Percentiles rank a stretch among this genome's conserved stretches.
phyloP scores from a whole-genome alignment of 2,888 invertebrate species.

The Tachystola acroxantha region DNA sequence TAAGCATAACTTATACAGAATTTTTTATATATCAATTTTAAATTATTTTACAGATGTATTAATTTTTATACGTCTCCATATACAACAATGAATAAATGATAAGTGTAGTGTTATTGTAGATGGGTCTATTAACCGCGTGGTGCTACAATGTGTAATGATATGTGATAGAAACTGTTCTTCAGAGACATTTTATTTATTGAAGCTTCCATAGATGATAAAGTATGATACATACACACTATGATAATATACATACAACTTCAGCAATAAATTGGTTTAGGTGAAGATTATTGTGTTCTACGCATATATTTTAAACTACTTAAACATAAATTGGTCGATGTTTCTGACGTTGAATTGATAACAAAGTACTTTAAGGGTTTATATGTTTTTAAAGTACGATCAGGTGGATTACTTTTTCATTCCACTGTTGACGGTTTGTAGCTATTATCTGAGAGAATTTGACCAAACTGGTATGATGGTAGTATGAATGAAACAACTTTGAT shows the following conservation, averaged over 20 bases:
- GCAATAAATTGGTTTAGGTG: conserved; percentile 67
- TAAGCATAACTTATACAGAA: conserved; percentile 72
- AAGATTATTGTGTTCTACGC: conserved; percentile 48
- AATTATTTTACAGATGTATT: conserved; percentile 77
- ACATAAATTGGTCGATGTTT: conserved; percentile 41
- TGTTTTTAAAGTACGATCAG: too few species aligned
- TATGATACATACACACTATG: conserved; percentile 57
- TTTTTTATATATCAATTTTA: conserved; percentile 73
- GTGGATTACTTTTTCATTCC: too few species aligned
- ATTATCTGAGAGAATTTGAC: background rate
- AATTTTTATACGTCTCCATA: conserved; percentile 76
- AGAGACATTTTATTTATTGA: conserved; percentile 77
- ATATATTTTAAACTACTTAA: conserved; percentile 23
- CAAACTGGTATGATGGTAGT: background rate
- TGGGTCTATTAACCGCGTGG: conserved; percentile 77
- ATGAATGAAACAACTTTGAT: too few species aligned
- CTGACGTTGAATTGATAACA: conserved; percentile 55
- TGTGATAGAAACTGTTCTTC: conserved; percentile 76
- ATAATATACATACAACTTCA: conserved; percentile 44
- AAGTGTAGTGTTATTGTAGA: conserved; percentile 65
- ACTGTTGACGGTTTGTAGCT: conserved; percentile 28
- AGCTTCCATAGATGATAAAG: conserved; percentile 69
- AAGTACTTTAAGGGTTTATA: conserved; percentile 32
- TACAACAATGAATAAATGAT: conserved; percentile 59
- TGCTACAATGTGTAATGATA: conserved; percentile 76